Evolutionary conservation across 2,113 vertebrate species (phyloP).

Genomic region (Grammatotria lemairii): DNA sequence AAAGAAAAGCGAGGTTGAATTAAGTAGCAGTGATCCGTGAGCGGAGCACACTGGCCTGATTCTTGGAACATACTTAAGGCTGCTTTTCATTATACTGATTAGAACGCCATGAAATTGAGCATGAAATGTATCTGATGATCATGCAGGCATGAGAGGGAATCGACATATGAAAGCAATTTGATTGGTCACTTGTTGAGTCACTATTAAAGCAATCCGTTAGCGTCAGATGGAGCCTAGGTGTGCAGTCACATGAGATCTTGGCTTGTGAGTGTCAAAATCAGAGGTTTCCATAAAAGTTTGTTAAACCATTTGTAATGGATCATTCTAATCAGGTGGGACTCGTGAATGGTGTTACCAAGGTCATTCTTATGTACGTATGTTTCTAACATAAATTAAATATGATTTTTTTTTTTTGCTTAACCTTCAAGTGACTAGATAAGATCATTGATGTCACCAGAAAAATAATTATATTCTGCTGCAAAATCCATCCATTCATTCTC

Average conservation of each 20-base stretch:
- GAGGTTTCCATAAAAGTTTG: background rate
- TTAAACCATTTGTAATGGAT: background rate
- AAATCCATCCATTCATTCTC: background rate
- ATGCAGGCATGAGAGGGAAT: conserved; percentile 20
- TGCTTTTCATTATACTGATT: conserved; percentile 62
- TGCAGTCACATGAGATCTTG: background rate
- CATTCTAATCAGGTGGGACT: rapidly evolving
- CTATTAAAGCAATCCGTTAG: background rate
- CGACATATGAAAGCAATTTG: conserved; percentile 48
- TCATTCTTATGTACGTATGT: background rate
- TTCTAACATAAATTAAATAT: background rate
- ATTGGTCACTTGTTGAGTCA: conserved; percentile 17
- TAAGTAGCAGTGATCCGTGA: background rate
- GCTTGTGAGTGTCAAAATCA: background rate
- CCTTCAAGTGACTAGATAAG: background rate
- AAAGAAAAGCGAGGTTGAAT: background rate
- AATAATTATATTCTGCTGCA: background rate
- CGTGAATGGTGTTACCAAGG: background rate
- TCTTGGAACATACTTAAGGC: background rate
- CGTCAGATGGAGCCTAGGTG: background rate
- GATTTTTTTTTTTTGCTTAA: background rate
- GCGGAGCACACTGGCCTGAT: background rate
- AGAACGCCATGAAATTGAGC: conserved; percentile 46
- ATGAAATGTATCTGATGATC: conserved; percentile 51
- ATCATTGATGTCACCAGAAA: background rate